phyloP scores from a whole-genome alignment of 2,888 invertebrate species.

The Chymomyza amoena region DNA sequence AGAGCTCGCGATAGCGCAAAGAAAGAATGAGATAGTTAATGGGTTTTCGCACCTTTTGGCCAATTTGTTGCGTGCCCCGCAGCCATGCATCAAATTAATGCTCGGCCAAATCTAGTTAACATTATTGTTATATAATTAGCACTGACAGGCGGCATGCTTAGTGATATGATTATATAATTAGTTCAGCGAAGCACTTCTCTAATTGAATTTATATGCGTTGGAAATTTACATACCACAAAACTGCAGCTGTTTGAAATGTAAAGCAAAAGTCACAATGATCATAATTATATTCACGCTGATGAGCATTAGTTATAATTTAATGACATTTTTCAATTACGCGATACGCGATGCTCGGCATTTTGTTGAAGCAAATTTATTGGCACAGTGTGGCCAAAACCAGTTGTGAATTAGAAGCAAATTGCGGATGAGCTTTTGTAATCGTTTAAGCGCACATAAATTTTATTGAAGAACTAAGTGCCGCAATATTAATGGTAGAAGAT shows the following conservation, averaged over 20 bases:
- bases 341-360: slow-evolving; percentile 65
- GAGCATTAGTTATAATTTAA: slow-evolving; percentile 53
- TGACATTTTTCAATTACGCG: slow-evolving; percentile 69
- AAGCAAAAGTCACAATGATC: slow-evolving; percentile 28
- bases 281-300: slow-evolving; percentile 47
- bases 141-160: slow-evolving; percentile 53
- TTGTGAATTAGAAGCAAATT: neutral
- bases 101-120: slow-evolving; percentile 64
- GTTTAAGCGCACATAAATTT: neutral
- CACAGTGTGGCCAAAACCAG: neutral
- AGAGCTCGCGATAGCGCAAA: slow-evolving; percentile 11
- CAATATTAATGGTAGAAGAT: too few species aligned
- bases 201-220: neutral
- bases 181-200: neutral
- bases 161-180: slow-evolving; percentile 8
- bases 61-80: slow-evolving; percentile 54
- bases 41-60: slow-evolving; percentile 62
- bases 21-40: neutral
- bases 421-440: neutral
- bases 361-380: slow-evolving; percentile 20
- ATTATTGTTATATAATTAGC: slow-evolving; percentile 62
- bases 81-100: slow-evolving; percentile 65
- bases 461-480: neutral
- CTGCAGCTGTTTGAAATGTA: slow-evolving; percentile 28
- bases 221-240: neutral